Evolutionary conservation across 2,113 vertebrate species (phyloP).

Genomic region (Tonatia bakeri): DNA sequence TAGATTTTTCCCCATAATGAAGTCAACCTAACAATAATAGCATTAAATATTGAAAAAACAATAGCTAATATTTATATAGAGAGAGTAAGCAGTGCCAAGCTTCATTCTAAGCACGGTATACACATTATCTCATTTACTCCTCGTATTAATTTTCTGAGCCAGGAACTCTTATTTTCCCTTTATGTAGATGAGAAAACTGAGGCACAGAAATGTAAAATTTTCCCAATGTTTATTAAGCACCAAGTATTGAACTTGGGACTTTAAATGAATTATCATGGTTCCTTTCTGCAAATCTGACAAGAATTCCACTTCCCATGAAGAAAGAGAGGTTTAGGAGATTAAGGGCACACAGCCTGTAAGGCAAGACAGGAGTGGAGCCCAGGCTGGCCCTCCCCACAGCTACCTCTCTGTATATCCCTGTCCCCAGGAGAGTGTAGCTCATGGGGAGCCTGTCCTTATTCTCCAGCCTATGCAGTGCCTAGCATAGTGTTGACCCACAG

Average conservation of each 20-base stretch:
- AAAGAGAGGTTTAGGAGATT: neutral
- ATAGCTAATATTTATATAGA: neutral
- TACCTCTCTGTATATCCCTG: no score
- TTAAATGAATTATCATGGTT: neutral
- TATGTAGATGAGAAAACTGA: neutral
- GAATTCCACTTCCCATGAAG: neutral
- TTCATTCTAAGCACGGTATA: neutral
- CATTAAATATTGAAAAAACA: neutral
- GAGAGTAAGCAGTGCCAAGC: neutral
- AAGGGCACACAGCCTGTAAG: neutral
- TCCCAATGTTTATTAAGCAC: neutral
- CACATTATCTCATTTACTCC: neutral
- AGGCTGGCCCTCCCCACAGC: no score
- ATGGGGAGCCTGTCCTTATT: no score
- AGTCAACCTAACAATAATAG: neutral
- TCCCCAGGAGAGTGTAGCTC: neutral
- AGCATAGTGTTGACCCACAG: neutral
- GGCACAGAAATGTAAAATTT: neutral
- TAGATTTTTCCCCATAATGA: neutral
- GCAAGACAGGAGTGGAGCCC: rapidly evolving
- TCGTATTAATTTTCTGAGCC: neutral
- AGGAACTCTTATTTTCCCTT: neutral
- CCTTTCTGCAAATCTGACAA: neutral
- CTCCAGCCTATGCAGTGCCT: rapidly evolving
- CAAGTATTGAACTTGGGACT: neutral